Evolutionary conservation across 2,888 invertebrate genomes (phyloP).

Genomic region (Noctua fimbriata): DNA sequence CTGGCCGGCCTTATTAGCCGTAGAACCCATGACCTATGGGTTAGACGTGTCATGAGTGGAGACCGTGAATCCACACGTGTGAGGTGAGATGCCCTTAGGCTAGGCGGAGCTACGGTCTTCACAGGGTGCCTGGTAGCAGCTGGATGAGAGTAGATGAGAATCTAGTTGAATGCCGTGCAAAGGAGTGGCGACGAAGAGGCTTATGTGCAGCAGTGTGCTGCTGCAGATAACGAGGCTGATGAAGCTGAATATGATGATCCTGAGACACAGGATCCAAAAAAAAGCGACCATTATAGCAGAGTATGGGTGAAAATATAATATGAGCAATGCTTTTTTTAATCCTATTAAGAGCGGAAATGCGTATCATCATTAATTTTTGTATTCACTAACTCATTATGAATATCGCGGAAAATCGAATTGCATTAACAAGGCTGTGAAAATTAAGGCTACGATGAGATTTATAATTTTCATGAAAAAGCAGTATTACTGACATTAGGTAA

Average conservation of each 20-base stretch:
- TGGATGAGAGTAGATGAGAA: neutral
- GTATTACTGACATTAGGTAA: neutral
- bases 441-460: constrained; percentile 21
- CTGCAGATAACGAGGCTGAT: neutral
- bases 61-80: neutral
- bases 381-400: constrained; percentile 17
- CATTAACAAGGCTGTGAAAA: constrained; percentile 27
- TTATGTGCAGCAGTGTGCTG: neutral
- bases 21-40: neutral
- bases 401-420: constrained; percentile 31
- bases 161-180: neutral
- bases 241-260: neutral
- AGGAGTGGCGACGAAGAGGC: neutral
- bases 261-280: neutral
- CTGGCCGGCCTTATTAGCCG: neutral
- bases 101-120: neutral
- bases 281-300: neutral
- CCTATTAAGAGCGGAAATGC: neutral
- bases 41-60: neutral
- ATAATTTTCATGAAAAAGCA: constrained; percentile 26
- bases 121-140: neutral
- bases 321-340: neutral
- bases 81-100: neutral
- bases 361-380: constrained; percentile 26
- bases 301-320: neutral